Base-by-base conservation (phyloP, 2,888 invertebrate genomes). In the Cheiracanthium punctorium region DNA sequence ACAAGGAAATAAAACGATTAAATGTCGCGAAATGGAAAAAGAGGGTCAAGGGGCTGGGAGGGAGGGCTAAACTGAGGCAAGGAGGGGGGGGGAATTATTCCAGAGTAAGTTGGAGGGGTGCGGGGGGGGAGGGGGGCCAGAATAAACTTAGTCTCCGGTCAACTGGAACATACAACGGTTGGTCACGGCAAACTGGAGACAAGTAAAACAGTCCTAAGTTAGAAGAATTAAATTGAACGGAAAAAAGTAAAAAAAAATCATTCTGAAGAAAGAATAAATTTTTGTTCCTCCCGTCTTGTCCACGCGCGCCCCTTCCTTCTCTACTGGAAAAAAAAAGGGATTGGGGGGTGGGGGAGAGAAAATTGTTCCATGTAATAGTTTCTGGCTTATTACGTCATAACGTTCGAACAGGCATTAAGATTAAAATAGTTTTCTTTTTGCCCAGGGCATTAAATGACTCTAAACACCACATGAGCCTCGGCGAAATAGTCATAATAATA, bases 211-310 rank as follows among this genome's bases (percentile, higher is more conserved):
- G 84, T 79, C 79, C 77, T 84, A 48, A 72, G 84, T 84, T 79
- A 84, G 69, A 79, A 32, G 84, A 84, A 84, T 84, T 84, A 84
- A 84, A 84, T 84, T 84, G 84, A 77, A 84, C 79, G 84, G 84
- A 84, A 84, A 82, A 69, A 69, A 69, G 14, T 12, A 14, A 30
- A 29, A 30, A n/a, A 67, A 67, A 67, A 67, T n/a, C 12, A 29
- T 29, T n/a, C 32, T 12, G n/a, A 69, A 69, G 69, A 37, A 37
- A 37, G 10, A 69, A 58, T 58, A 69, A 7, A 37, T 37, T 37
- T 69, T 69, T 69, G 20, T 28, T 29, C 69, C 10, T 64, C 29
- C 69, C 32, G 24, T 64, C 29, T n/a, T n/a, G n/a, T n/a, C 14
- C 30, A 48, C 17, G 1, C 17, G 1, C 43, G 2, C 43, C 17